phyloP scores from a whole-genome alignment of 1,140 invertebrate species.

The Drosophila suzukii region DNA sequence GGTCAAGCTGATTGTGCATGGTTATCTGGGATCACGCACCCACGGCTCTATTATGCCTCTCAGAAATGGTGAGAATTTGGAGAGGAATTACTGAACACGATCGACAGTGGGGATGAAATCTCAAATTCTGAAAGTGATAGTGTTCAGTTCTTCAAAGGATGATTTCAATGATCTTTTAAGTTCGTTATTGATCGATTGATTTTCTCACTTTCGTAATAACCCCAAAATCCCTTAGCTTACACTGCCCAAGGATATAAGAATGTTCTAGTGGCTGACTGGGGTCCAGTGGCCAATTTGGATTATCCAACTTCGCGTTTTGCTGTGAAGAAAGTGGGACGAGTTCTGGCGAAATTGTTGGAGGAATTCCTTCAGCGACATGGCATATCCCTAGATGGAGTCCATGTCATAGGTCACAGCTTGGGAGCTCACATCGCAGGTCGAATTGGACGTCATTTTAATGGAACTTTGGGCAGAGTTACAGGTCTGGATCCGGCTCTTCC shows the following conservation, averaged over 20 bases:
- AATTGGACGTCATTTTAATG: slow-evolving; percentile 85
- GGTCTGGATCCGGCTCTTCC: slow-evolving; percentile 88
- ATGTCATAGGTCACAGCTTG: slow-evolving; percentile 87
- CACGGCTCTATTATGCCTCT: slow-evolving; percentile 72
- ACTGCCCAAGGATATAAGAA: slow-evolving; percentile 62
- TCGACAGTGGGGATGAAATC: no score
- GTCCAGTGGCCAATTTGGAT: slow-evolving; percentile 64
- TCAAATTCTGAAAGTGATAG: no score
- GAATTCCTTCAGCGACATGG: slow-evolving; percentile 61
- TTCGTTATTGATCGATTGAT: neutral
- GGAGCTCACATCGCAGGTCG: slow-evolving; percentile 87
- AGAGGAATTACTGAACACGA: neutral
- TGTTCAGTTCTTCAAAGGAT: no score
- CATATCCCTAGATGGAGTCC: slow-evolving; percentile 79
- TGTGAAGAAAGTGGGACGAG: slow-evolving; percentile 41
- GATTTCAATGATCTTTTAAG: no score
- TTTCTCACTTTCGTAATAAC: neutral
- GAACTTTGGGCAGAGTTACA: slow-evolving; percentile 85
- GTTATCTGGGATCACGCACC: slow-evolving; percentile 64
- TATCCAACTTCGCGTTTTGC: slow-evolving; percentile 63
- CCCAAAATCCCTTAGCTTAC: slow-evolving; percentile 49
- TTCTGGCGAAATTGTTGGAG: slow-evolving; percentile 53
- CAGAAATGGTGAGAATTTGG: slow-evolving; percentile 58
- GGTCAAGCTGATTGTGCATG: slow-evolving; percentile 77
- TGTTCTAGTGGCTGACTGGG: slow-evolving; percentile 75